A percentile compares a stretch with the other conserved stretches of the same genome.
phyloP scores from a whole-genome alignment of 2,797 vertebrate species.

The Muraenolepis orangiensis region DNA sequence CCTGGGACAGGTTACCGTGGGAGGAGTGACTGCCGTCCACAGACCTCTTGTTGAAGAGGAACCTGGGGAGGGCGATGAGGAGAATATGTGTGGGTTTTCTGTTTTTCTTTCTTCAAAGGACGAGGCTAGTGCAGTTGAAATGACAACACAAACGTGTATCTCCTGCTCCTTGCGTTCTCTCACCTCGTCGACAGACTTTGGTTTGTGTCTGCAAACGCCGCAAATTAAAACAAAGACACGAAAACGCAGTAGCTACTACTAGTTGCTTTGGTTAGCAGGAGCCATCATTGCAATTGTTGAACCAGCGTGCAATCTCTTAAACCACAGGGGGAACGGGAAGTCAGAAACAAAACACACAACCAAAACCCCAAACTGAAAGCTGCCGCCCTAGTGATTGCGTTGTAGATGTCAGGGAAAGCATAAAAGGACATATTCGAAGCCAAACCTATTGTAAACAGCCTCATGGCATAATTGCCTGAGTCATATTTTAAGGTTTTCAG shows the following conservation, averaged over 20 bases:
- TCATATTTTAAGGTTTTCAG: too few relatives aligned
- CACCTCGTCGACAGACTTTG: neutral
- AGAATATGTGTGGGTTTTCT: neutral
- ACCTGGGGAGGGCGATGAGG: conserved; percentile 67
- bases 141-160: neutral
- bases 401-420: neutral
- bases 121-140: neutral
- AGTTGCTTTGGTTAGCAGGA: neutral
- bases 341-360: neutral
- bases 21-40: conserved; percentile 76
- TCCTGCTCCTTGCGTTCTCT: neutral
- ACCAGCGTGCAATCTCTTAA: neutral
- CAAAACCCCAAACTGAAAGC: neutral
- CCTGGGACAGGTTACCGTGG: conserved; percentile 85
- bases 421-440: neutral
- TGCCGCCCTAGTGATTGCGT: neutral
- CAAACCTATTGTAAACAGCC: neutral
- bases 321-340: neutral
- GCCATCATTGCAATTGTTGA: neutral
- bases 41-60: conserved; percentile 77
- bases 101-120: too few relatives aligned
- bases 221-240: neutral
- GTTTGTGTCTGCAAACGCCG: neutral
- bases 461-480: too few relatives aligned
- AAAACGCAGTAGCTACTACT: neutral